These are phyloP conservation scores for Scelioninae gen. 1 DNA, from an alignment of 2,888 invertebrate genomes.

Conservation along the genomic window DNA sequence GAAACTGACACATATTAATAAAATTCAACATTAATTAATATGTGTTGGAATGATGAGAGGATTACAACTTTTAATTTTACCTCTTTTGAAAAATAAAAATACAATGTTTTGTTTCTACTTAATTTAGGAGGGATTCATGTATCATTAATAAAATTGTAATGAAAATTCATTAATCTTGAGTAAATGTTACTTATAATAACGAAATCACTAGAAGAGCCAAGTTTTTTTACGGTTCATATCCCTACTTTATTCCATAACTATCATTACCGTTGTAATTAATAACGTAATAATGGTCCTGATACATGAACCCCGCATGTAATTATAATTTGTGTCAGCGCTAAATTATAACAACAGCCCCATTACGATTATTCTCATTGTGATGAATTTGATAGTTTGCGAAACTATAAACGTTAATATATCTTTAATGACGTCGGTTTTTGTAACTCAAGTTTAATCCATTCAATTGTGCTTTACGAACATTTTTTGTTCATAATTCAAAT, in stretches of 20 bases:
- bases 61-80: no score
- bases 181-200: no score
- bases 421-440: background rate
- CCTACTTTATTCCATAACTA: background rate
- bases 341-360: conserved; percentile 32
- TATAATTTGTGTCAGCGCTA: conserved; percentile 43
- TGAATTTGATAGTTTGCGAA: conserved; percentile 24
- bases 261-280: conserved; percentile 22
- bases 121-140: no score
- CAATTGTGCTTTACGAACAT: background rate
- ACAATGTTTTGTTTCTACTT: no score
- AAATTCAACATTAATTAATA: no score
- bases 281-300: conserved; percentile 25
- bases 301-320: conserved; percentile 26
- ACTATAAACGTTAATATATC: conserved; percentile 9
- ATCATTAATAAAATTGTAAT: no score
- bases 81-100: no score
- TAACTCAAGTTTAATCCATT: background rate
- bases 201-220: no score
- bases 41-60: no score
- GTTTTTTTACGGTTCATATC: no score
- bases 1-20: no score
- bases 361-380: conserved; percentile 37
- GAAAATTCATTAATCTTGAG: no score
- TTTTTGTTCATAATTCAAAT: background rate